Evolutionary conservation across 2,113 vertebrate genomes (phyloP), one percentile per base, ranked within the genome.

Genomic region (Apaloderma vittatum): DNA sequence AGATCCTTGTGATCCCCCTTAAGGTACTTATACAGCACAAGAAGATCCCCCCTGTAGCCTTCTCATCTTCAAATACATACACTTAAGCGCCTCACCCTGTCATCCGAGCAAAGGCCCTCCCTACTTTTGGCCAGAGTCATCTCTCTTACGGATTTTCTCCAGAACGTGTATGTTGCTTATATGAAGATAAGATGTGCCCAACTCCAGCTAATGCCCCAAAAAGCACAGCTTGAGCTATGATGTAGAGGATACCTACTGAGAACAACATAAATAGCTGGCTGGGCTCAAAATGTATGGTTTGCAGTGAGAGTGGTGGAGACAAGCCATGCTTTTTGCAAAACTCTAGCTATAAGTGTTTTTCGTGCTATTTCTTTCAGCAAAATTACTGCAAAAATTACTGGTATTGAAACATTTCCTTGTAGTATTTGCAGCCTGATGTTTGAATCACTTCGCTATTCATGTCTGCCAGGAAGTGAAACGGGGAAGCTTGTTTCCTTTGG

Each of bases 1-100:
- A 96, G 90, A 97, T 96, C 97, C 94, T 70, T 93, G 95, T 96
- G 95, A 97, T 98, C 95, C 87, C 92, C 75, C 81, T 92, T 97
- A 98, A 98, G 97, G 75, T 97, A 71, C 96, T 98, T 98, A 98
- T 0, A 37, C 57, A 85, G 76, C 11, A 11, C 90, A 97, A 97
- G 96, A 92, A 92, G 96, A 97, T 97, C 79, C 94, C 97, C 91
- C 95, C 96, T 82, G 91, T 59, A 96, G 96, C 75, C 87, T 96
- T 95, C 95, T 97, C 91, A 95, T 97, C 95, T 97, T 93, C 95
- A 82, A 80, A 80, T 85, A 85, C 75, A 26, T 26, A 26, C 1
- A 2, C 59, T 92, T 97, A 96, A 97, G 95, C 7, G 0, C 73
- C 78, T 97, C 90, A 96, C 96, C 94, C 76, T 76, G 90, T 94